Percentiles rank a stretch among this genome's conserved stretches.
Evolutionary conservation across 2,797 vertebrate genomes (phyloP).

Genomic region (Phataginus tricuspis): DNA sequence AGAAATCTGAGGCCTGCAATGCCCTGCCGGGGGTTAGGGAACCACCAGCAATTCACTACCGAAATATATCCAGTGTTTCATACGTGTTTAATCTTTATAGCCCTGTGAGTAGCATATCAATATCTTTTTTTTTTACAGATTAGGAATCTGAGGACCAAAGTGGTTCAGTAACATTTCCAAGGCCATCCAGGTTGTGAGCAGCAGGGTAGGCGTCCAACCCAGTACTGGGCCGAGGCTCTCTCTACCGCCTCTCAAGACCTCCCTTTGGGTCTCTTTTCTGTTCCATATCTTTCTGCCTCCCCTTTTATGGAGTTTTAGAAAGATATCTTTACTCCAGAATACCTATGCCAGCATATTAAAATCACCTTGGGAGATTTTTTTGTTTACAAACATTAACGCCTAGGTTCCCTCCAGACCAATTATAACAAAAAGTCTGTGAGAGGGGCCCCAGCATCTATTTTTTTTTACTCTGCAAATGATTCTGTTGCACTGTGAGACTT

Average conservation of each 20-base stretch:
- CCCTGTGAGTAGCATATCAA: neutral
- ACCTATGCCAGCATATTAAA: neutral
- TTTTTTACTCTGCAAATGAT: neutral
- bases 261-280: neutral
- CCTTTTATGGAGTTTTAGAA: neutral
- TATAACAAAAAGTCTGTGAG: slow-evolving; percentile 2
- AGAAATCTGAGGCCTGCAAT: neutral
- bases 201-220: neutral
- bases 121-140: neutral
- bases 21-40: neutral
- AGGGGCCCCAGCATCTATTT: neutral
- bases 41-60: neutral
- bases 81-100: neutral
- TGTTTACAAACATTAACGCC: neutral
- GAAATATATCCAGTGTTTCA: neutral
- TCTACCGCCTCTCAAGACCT: neutral
- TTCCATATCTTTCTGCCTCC: neutral
- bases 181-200: neutral
- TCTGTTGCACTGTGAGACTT: neutral
- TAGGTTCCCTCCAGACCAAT: neutral
- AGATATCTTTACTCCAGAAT: neutral
- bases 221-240: neutral
- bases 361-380: neutral
- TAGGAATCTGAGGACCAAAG: neutral
- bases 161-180: neutral